Percentiles rank a stretch among this genome's conserved stretches.
Evolutionary conservation across 2,888 invertebrate species (phyloP).

Genomic region (Drosophila testacea): DNA sequence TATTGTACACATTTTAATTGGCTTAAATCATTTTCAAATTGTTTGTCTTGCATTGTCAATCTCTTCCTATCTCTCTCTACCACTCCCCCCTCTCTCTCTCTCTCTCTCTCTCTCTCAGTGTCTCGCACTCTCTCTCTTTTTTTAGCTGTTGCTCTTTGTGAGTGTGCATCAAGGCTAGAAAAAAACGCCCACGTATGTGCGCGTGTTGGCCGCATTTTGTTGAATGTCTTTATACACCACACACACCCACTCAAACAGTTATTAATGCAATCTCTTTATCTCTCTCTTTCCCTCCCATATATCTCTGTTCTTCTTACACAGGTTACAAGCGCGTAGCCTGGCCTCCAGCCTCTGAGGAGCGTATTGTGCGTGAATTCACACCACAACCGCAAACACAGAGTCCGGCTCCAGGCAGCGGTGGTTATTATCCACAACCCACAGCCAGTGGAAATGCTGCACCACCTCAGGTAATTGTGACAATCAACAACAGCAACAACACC

Average conservation of each 20-base stretch:
- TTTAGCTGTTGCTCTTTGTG: not conserved
- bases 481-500: not conserved
- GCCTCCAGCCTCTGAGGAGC: conserved; percentile 91
- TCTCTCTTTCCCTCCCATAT: not conserved
- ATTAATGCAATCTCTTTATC: conserved; percentile 7
- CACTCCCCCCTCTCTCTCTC: not conserved
- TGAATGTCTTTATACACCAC: conserved; percentile 49
- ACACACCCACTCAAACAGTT: conserved; percentile 10
- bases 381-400: conserved; percentile 82
- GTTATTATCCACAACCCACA: conserved; percentile 65
- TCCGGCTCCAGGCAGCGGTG: conserved; percentile 69
- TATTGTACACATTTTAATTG: conserved; percentile 65
- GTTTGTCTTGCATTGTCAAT: conserved; percentile 58
- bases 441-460: conserved; percentile 39
- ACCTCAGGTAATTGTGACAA: conserved; percentile 73
- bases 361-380: conserved; percentile 87
- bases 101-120: not conserved
- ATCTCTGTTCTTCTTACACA: conserved; percentile 77
- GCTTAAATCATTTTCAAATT: conserved; percentile 77
- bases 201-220: conserved; percentile 76
- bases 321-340: conserved; percentile 94
- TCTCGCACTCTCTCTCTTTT: not conserved
- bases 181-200: conserved; percentile 65
- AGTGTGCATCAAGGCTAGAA: conserved; percentile 57
- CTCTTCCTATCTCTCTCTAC: conserved; percentile 10